Conservation (phyloP, 2,113 vertebrate genomes). For the Phoxinus phoxinus region DNA sequence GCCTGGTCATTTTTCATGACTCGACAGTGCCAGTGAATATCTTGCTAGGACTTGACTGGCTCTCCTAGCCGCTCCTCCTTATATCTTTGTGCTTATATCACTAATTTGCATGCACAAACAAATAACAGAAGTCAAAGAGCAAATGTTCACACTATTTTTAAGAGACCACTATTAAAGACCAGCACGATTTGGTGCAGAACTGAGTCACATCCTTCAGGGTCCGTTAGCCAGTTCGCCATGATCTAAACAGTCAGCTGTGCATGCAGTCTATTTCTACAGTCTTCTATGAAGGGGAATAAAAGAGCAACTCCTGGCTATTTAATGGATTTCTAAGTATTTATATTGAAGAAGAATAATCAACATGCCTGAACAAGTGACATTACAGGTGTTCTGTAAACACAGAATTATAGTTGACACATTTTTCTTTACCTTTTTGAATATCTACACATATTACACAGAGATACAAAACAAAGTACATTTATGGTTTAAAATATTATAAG, state of each 20-base stretch:
- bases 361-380: not conserved
- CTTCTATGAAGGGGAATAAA: not conserved
- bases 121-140: not conserved
- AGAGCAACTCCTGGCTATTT: not conserved
- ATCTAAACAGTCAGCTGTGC: slow-evolving; percentile 41
- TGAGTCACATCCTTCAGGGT: not conserved
- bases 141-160: slow-evolving; percentile 18
- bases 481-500: not conserved
- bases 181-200: not conserved
- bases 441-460: not conserved
- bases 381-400: not conserved
- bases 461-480: not conserved
- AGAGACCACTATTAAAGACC: slow-evolving; percentile 5
- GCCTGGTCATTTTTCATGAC: slow-evolving; percentile 57
- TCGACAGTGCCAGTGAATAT: slow-evolving; percentile 47
- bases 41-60: slow-evolving; percentile 16
- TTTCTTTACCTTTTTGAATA: not conserved
- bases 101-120: slow-evolving; percentile 1
- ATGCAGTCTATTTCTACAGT: slow-evolving; percentile 39
- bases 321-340: not conserved
- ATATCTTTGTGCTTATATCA: not conserved
- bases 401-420: no score
- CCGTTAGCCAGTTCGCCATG: slow-evolving; percentile 20
- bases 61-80: not conserved
- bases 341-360: not conserved